phyloP scores from a whole-genome alignment of 2,113 vertebrate species.

The Cephalopholis sonnerati region DNA sequence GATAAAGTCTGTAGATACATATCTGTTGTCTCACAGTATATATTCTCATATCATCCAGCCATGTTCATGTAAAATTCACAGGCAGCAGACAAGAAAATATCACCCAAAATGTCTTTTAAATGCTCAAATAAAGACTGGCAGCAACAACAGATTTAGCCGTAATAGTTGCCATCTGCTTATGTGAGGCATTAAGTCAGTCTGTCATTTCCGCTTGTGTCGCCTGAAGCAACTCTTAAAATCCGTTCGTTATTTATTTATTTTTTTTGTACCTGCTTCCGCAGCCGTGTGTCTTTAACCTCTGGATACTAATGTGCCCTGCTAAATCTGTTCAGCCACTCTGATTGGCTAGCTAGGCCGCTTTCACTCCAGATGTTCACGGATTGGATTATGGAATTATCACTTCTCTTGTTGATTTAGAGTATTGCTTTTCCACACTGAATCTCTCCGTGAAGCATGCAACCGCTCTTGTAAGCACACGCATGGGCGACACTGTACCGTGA shows the following conservation, averaged over 20 bases:
- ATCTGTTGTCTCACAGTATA: not conserved
- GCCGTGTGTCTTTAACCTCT: conserved; percentile 36
- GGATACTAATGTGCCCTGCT: conserved; percentile 43
- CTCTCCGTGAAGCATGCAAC: conserved; percentile 22
- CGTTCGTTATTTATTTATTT: not conserved
- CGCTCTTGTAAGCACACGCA: conserved; percentile 27
- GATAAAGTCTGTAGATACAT: no score
- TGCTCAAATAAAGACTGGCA: not conserved
- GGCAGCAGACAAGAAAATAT: not conserved
- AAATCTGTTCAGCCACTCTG: conserved; percentile 64
- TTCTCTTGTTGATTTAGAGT: conserved; percentile 56
- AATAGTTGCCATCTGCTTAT: not conserved
- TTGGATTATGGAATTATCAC: conserved; percentile 78
- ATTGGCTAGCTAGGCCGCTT: conserved; percentile 72
- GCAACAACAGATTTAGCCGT: not conserved
- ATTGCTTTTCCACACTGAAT: conserved; percentile 63
- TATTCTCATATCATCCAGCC: not conserved
- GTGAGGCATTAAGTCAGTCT: not conserved
- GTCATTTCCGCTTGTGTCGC: not conserved
- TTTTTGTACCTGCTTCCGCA: conserved; percentile 27
- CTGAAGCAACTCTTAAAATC: conserved; percentile 19
- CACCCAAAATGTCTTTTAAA: not conserved
- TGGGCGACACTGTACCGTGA: not conserved
- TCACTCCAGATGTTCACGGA: conserved; percentile 77
- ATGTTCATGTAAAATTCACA: not conserved